Evolutionary conservation across 35 echinoderm and acorn worm genomes (phyloP).

Genomic region (Apostichopus japonicus): DNA sequence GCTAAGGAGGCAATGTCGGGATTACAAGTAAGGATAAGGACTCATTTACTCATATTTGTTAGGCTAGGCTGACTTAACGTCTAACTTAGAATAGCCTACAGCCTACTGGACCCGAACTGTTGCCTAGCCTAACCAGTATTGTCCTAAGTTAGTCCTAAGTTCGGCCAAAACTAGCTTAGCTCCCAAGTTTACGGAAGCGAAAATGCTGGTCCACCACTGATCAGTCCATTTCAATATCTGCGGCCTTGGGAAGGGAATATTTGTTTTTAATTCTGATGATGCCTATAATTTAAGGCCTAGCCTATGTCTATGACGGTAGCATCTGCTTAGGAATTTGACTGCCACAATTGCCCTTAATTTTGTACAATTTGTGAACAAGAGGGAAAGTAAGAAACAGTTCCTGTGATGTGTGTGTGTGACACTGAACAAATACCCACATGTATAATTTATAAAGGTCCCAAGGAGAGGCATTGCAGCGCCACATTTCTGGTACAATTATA

Average conservation of each 20-base stretch:
- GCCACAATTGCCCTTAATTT: no score
- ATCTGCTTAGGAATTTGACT: no score
- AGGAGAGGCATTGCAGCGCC: no score
- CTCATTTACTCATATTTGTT: neutral
- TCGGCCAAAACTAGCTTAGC: neutral
- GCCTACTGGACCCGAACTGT: neutral
- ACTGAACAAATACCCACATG: no score
- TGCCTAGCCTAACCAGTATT: neutral
- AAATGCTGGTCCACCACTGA: neutral
- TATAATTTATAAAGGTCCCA: no score
- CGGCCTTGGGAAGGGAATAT: neutral
- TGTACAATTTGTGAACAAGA: no score
- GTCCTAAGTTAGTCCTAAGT: neutral
- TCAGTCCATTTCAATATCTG: neutral
- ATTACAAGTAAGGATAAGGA: neutral
- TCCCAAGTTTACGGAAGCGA: neutral
- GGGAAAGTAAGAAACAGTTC: no score
- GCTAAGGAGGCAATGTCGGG: neutral
- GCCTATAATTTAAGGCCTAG: no score
- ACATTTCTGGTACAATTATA: no score
- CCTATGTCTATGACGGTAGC: no score
- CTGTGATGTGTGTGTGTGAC: no score
- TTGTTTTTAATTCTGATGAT: no score
- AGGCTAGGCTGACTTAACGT: neutral
- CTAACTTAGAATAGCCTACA: neutral